Percentiles rank a stretch among this genome's conserved stretches.
Conservation (phyloP, 1,140 invertebrate genomes). For the Megalopta genalis region DNA sequence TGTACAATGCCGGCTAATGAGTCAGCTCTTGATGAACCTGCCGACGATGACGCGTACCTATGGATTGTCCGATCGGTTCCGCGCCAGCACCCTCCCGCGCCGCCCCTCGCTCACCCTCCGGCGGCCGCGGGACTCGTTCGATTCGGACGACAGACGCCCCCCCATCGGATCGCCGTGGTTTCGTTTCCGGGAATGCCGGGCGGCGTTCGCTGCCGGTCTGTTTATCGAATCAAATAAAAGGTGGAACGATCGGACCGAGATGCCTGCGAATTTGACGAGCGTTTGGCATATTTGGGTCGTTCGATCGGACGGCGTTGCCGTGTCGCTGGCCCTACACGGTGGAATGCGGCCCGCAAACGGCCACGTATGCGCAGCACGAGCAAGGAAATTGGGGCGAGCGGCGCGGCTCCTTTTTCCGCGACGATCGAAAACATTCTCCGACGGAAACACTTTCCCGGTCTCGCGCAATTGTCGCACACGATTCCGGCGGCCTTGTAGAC, state of each 20-base stretch:
- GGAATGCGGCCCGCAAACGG: too few relatives aligned
- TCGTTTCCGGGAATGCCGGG: slow-evolving; percentile 18
- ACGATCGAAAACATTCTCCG: too few relatives aligned
- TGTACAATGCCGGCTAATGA: slow-evolving; percentile 50
- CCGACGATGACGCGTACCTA: slow-evolving; percentile 36
- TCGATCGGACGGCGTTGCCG: not conserved
- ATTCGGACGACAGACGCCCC: slow-evolving; percentile 29
- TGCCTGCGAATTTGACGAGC: not conserved
- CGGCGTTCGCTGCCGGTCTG: too few relatives aligned
- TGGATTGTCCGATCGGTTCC: slow-evolving; percentile 45
- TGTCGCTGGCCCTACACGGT: not conserved
- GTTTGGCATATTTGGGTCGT: slow-evolving; percentile 6
- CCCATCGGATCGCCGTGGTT: slow-evolving; percentile 13
- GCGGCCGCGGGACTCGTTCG: not conserved
- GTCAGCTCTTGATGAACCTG: slow-evolving; percentile 33
- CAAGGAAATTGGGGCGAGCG: too few relatives aligned
- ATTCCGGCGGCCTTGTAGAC: too few relatives aligned
- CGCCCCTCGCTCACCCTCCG: not conserved
- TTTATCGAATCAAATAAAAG: not conserved
- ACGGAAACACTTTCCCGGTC: too few relatives aligned
- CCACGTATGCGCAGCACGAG: too few relatives aligned
- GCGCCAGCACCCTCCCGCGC: not conserved
- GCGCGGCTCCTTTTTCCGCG: too few relatives aligned
- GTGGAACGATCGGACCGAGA: not conserved
- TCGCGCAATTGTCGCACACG: too few relatives aligned